A percentile compares a stretch with the other conserved stretches of the same genome.
phyloP scores from a whole-genome alignment of 2,113 vertebrate genomes.

The Notarius quadriscutis region DNA sequence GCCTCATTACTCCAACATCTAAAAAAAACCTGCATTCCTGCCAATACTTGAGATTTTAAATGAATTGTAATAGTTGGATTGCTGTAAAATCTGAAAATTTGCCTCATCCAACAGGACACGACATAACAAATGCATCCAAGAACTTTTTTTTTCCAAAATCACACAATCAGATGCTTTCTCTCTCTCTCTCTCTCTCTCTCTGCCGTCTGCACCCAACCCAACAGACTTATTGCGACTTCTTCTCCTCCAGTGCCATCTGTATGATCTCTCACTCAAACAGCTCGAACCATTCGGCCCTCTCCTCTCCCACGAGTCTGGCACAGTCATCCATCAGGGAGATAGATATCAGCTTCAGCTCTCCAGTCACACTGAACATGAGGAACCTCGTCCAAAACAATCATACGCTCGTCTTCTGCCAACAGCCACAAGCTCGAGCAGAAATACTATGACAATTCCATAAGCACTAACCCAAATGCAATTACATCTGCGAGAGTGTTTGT shows the following conservation, averaged over 20 bases:
- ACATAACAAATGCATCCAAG: neutral
- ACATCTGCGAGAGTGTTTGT: constrained; percentile 35
- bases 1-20: neutral
- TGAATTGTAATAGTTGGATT: neutral
- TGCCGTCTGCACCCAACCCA: constrained; percentile 23
- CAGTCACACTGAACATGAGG: neutral
- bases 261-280: constrained; percentile 50
- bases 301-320: constrained; percentile 43
- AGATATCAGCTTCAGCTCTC: constrained; percentile 62
- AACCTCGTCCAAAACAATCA: constrained; percentile 31
- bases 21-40: neutral
- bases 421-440: constrained; percentile 3
- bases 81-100: neutral
- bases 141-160: constrained; percentile 1
- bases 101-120: neutral
- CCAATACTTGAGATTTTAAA: neutral
- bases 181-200: neutral
- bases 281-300: constrained; percentile 18
- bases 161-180: constrained; percentile 24
- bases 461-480: constrained; percentile 25
- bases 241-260: constrained; percentile 35
- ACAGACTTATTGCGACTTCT: constrained; percentile 27
- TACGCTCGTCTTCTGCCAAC: neutral
- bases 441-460: constrained; percentile 38
- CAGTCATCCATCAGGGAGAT: constrained; percentile 74